Percentiles rank a stretch among this genome's conserved stretches.
Conservation (phyloP, 2,113 vertebrate genomes). For the Melanostigma gelatinosum region DNA sequence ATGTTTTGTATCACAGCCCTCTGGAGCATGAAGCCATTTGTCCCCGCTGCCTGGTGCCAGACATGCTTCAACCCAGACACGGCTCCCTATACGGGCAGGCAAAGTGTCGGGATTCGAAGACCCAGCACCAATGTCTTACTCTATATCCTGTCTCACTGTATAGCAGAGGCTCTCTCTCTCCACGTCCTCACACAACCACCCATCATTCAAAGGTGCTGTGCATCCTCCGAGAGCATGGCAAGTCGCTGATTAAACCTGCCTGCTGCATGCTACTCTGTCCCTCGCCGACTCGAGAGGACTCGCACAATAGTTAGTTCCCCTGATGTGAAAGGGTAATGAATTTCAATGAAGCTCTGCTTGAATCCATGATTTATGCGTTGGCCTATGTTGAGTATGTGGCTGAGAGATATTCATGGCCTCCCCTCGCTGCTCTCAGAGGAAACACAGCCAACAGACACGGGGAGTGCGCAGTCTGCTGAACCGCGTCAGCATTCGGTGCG, state of each 20-base stretch:
- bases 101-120: conserved; percentile 17
- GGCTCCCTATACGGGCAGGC: conserved; percentile 28
- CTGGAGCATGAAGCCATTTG: conserved; percentile 74
- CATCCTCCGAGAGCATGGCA: conserved; percentile 68
- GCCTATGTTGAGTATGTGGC: conserved; percentile 73
- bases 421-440: conserved; percentile 60
- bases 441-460: conserved; percentile 52
- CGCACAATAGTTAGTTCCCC: conserved; percentile 76
- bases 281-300: conserved; percentile 63
- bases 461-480: conserved; percentile 39
- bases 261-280: conserved; percentile 55
- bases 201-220: conserved; percentile 68
- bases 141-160: conserved; percentile 38
- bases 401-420: conserved; percentile 75
- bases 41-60: conserved; percentile 66
- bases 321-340: conserved; percentile 80
- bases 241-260: conserved; percentile 78
- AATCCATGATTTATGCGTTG: conserved; percentile 79
- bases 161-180: conserved; percentile 42
- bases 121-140: conserved; percentile 49
- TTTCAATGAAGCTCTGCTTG: conserved; percentile 80
- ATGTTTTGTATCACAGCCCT: conserved; percentile 69
- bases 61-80: conserved; percentile 44
- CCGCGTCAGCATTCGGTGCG: conserved; percentile 39
- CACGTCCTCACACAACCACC: conserved; percentile 33